Percentiles rank a stretch among this genome's conserved stretches.
phyloP scores from a whole-genome alignment of 2,888 invertebrate genomes.

The Aelia acuminata region DNA sequence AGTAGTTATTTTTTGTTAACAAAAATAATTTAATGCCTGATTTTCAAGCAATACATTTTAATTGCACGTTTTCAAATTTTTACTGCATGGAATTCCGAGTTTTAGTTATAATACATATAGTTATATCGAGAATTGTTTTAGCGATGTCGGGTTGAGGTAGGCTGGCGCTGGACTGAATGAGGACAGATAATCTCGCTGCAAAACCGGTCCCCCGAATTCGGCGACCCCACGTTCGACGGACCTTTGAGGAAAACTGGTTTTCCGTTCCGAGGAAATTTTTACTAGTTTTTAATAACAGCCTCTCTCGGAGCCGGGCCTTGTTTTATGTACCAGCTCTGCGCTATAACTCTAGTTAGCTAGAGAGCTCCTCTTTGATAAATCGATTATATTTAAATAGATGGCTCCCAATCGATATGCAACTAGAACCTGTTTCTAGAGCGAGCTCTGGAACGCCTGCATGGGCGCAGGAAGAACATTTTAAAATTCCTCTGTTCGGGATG shows the following conservation, averaged over 20 bases:
- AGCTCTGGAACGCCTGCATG: background rate
- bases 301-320: background rate
- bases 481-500: background rate
- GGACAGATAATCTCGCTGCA: background rate
- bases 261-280: conserved; percentile 11
- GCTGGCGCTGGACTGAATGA: conserved; percentile 20
- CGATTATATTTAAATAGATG: conserved; percentile 44
- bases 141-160: background rate
- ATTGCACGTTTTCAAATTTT: no score
- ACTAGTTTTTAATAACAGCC: conserved; percentile 36
- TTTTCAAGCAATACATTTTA: no score
- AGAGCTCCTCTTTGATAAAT: conserved; percentile 13
- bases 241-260: conserved; percentile 30
- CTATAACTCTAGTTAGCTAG: no score
- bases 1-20: no score
- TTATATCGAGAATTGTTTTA: background rate
- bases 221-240: background rate
- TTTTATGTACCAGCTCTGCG: conserved; percentile 14
- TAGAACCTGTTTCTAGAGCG: conserved; percentile 35
- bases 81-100: no score
- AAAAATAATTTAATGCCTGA: no score
- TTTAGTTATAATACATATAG: no score
- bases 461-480: background rate
- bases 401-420: conserved; percentile 30
- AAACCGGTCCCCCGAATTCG: conserved; percentile 42